phyloP scores from a whole-genome alignment of 2,888 invertebrate species.

The Matsumyia berberina region DNA sequence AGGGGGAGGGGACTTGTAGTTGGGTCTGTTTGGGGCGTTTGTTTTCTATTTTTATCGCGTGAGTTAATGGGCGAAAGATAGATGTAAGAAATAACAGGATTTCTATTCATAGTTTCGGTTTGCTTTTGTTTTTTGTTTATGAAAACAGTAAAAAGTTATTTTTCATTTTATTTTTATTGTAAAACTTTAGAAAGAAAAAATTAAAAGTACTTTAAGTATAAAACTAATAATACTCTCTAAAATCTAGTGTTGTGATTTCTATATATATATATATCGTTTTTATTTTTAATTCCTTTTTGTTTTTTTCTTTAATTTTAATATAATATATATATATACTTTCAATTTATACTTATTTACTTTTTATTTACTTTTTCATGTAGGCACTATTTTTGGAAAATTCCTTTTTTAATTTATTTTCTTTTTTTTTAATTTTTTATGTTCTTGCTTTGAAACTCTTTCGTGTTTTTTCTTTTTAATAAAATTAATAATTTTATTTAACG shows the following conservation, averaged over 20 bases:
- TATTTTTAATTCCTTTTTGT: slow-evolving; percentile 31
- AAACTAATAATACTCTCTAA: slow-evolving; percentile 76
- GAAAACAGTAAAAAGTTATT: slow-evolving; percentile 52
- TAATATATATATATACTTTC: slow-evolving; percentile 54
- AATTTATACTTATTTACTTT: slow-evolving; percentile 66
- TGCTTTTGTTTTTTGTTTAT: slow-evolving; percentile 17
- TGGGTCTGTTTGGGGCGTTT: not conserved
- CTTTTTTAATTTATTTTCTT: slow-evolving; percentile 46
- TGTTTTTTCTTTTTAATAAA: slow-evolving; percentile 53
- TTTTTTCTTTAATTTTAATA: slow-evolving; percentile 54
- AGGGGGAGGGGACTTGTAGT: slow-evolving; percentile 19
- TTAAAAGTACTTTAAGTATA: slow-evolving; percentile 74
- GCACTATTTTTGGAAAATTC: slow-evolving; percentile 76
- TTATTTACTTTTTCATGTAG: slow-evolving; percentile 68
- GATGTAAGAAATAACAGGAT: slow-evolving; percentile 29
- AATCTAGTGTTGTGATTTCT: slow-evolving; percentile 72
- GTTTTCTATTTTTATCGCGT: slow-evolving; percentile 1
- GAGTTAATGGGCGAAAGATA: slow-evolving; percentile 17
- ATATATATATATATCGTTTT: slow-evolving; percentile 48
- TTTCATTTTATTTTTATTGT: slow-evolving; percentile 32
- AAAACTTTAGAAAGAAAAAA: slow-evolving; percentile 73
- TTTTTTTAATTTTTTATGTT: slow-evolving; percentile 26
- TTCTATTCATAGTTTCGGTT: not conserved
- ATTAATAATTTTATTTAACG: slow-evolving; percentile 66
- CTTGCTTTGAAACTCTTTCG: slow-evolving; percentile 66